Percentiles rank a stretch among this genome's conserved stretches.
phyloP scores from a whole-genome alignment of 2,888 invertebrate genomes.

The Neuroscelio doddi region DNA sequence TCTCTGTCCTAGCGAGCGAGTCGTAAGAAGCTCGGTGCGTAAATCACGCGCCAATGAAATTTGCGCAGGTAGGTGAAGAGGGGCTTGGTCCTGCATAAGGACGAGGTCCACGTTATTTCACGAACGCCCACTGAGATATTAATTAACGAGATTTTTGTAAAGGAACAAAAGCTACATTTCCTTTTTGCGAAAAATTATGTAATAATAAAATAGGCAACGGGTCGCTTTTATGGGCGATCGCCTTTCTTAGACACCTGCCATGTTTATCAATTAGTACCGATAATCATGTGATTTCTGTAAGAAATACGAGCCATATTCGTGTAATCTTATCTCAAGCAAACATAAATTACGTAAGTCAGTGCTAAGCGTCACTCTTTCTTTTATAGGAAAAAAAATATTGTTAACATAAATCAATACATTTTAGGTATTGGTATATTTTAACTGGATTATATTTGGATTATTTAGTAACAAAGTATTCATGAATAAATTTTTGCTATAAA shows the following conservation, averaged over 20 bases:
- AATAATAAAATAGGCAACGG: conserved; percentile 18
- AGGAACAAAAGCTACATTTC: conserved; percentile 24
- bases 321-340: no score
- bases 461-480: no score
- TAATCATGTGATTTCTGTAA: not conserved
- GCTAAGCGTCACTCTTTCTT: no score
- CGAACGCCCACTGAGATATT: conserved; percentile 58
- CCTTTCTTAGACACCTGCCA: conserved; percentile 23
- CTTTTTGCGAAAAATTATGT: conserved; percentile 19
- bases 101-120: conserved; percentile 39
- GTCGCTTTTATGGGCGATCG: conserved; percentile 9
- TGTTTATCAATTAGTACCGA: conserved; percentile 4
- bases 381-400: no score
- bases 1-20: conserved; percentile 59
- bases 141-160: conserved; percentile 50
- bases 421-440: no score
- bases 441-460: no score
- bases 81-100: conserved; percentile 25
- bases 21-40: conserved; percentile 49
- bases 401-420: no score
- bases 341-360: no score
- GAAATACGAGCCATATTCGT: not conserved
- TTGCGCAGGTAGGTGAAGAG: conserved; percentile 36
- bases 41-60: conserved; percentile 54
- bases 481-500: no score